phyloP scores from a whole-genome alignment of 2,888 invertebrate genomes.

The Didymodactylos carnosus region DNA sequence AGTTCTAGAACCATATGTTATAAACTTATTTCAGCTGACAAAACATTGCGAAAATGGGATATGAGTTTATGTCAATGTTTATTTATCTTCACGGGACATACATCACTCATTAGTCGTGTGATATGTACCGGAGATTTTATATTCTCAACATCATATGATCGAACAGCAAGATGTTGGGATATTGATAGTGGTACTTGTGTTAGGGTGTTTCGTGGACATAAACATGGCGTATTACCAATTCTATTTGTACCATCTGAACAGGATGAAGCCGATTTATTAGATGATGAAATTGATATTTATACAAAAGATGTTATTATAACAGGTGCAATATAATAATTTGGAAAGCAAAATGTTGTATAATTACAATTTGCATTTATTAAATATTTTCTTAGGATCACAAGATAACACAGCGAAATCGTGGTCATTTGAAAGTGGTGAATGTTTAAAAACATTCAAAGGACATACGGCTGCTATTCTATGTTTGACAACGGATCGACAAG shows the following conservation, averaged over 20 bases:
- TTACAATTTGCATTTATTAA: too few species aligned
- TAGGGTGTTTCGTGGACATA: slow-evolving; percentile 35
- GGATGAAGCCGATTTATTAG: slow-evolving; percentile 22
- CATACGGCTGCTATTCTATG: slow-evolving; percentile 37
- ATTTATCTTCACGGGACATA: slow-evolving; percentile 34
- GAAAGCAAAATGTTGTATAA: too few species aligned
- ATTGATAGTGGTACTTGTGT: slow-evolving; percentile 35
- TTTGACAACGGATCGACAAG: slow-evolving; percentile 34
- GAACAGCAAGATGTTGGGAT: slow-evolving; percentile 35
- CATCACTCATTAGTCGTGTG: slow-evolving; percentile 35
- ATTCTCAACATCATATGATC: slow-evolving; percentile 26
- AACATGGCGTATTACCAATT: slow-evolving; percentile 37
- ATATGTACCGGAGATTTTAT: slow-evolving; percentile 32
- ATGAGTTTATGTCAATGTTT: slow-evolving; percentile 37
- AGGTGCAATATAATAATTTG: too few species aligned
- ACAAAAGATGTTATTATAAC: slow-evolving; percentile 30
- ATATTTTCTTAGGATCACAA: too few species aligned
- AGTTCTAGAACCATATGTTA: too few species aligned
- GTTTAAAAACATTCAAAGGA: slow-evolving; percentile 27
- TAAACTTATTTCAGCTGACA: too few species aligned
- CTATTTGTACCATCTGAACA: slow-evolving; percentile 35
- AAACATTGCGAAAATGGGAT: slow-evolving; percentile 38
- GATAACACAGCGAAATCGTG: slow-evolving; percentile 32
- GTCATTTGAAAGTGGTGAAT: slow-evolving; percentile 33
- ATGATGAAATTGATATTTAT: slow-evolving; percentile 17